These are phyloP conservation scores for Lontra canadensis DNA, from an alignment of 2,113 vertebrate genomes.

Conservation along the genomic window DNA sequence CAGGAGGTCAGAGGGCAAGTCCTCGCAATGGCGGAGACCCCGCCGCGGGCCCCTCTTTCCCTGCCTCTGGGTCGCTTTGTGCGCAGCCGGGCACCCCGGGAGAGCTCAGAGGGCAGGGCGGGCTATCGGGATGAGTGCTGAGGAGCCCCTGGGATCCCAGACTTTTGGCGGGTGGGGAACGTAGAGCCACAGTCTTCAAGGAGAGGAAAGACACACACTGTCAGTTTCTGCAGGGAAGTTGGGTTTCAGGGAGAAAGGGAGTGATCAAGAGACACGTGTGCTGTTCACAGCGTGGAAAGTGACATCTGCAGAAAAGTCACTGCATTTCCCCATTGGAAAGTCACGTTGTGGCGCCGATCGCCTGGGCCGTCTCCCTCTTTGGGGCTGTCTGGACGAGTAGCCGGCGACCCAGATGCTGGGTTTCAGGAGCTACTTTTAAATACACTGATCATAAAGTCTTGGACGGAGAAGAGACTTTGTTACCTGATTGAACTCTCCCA, in stretches of 20 bases:
- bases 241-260: not conserved
- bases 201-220: not conserved
- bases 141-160: not conserved
- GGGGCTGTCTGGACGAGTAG: too few species aligned
- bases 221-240: not conserved
- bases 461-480: too few species aligned
- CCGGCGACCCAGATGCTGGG: accelerated
- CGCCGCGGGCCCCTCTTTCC: accelerated
- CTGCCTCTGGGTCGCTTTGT: not conserved
- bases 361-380: accelerated
- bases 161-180: not conserved
- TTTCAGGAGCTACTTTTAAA: not conserved
- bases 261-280: not conserved
- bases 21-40: not conserved
- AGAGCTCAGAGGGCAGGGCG: not conserved
- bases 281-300: not conserved
- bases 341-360: not conserved
- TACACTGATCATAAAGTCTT: not conserved
- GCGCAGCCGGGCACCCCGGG: not conserved
- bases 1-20: not conserved
- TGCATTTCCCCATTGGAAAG: not conserved
- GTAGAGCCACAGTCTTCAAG: too few species aligned
- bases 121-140: accelerated
- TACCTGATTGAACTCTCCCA: not conserved
- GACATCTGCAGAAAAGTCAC: not conserved